Base-by-base conservation (phyloP, 2,797 vertebrate genomes). In the Rallus crepitans region DNA sequence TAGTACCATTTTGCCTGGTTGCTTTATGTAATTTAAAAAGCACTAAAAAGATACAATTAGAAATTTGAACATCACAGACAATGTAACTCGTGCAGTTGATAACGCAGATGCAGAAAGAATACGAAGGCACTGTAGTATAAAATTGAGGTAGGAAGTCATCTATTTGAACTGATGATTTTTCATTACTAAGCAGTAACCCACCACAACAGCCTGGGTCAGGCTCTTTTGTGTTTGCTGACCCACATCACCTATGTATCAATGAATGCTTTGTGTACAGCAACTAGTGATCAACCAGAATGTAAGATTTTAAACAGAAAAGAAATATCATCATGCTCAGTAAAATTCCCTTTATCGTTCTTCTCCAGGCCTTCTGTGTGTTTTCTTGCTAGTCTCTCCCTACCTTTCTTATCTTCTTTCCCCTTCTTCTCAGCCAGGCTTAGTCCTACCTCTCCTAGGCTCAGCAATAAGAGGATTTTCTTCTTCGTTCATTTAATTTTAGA, bases 391-490 rank as follows among this genome's bases (percentile, higher is more conserved):
- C n/a, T 79, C 40, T 87, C 52, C 78, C 63, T 87, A 90, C 91
- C 53, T 80, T 90, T 79, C 87, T 97, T 96, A 96, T 95, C 96
- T 94, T 82, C 40, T 35, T 92, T 73, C 28, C 63, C 39, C 53
- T 87, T 69, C 83, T 90, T 93, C 78, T 91, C 81, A 87, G 64
- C 60, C 64, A 93, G 90, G 89, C 94, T 96, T 94, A 97, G 90
- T 68, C 75, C 27, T 89, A 66, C 68, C 84, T 95, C 87, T 96
- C 48, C 52, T 75, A 89, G 48, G 71, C 81, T 89, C 78, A 92
- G 81, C 75, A 94, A 82, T 95, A 96, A 96, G 92, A 93, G 92
- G 95, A 97, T 97, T 94, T 96, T 93, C 92, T 92, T 94, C 53
- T 91, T 95, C 53, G 0, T 94, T 95, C 95, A 82, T 91, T 94